Evolutionary conservation across 2,113 vertebrate species (phyloP), one percentile per base, ranked within the genome.

Genomic region (Passer montanus): DNA sequence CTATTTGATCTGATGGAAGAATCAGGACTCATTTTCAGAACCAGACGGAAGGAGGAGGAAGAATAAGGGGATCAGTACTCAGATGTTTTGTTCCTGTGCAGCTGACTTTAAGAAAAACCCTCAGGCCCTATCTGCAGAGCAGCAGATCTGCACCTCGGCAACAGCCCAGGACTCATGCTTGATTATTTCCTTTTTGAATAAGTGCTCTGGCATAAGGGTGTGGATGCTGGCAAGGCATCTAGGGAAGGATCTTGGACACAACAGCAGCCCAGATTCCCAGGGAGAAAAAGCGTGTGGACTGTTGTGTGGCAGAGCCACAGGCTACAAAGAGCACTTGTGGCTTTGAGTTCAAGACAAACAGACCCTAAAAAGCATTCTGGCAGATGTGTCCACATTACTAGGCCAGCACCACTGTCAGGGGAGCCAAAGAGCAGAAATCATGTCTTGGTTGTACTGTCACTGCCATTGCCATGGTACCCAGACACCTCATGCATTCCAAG

Each of bases 161-260:
- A 7, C 68, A 82, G 60, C 73, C 56, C 60, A 87, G 66, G 49
- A 64, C 31, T 28, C 44, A 15, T 46, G 77, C 56, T 46, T 77
- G 89, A 72, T 78, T 81, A 87, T 95, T 94, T 94, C 69, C 53
- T 91, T 21, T 81, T 90, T 84, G 68, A 89, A 56, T 87, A 89
- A 92, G 30, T 78, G 47, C 33, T 86, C 75, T 90, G 93, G 80
- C 85, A 69, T 78, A 77, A 67, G 83, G 60, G 49, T 81, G 68
- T 84, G 35, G 41, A 78, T 89, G 62, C 84, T 94, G 93, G 91
- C 84, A 96, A 92, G 74, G 53, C 28, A 37, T 84, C 69, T 91
- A 37, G 74, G 41, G 21, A 94, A 85, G 41, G 78, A 87, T 87
- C 72, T 78, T 92, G 44, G 49, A 82, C 87, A 55, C 52, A 89